Evolutionary conservation across 2,113 vertebrate species (phyloP).

Genomic region (Phylloscopus whistleri): DNA sequence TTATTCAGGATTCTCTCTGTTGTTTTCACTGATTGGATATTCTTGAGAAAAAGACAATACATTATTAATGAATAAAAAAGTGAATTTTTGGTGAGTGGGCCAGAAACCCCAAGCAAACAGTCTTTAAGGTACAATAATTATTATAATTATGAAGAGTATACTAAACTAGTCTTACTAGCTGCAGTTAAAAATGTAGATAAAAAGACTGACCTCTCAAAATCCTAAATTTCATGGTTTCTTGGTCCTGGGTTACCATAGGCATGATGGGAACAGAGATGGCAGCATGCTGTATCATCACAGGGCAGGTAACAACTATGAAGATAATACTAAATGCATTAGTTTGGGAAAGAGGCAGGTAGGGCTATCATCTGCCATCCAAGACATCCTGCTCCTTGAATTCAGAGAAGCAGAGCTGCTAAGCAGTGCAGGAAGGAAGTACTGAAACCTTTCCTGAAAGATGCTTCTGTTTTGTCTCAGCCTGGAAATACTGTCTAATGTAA

Average conservation of each 20-base stretch:
- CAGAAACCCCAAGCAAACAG: neutral
- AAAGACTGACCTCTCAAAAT: neutral
- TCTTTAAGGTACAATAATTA: constrained; percentile 14
- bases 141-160: neutral
- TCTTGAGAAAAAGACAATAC: neutral
- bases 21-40: neutral
- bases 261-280: neutral
- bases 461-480: neutral
- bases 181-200: neutral
- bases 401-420: neutral
- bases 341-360: neutral
- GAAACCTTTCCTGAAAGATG: neutral
- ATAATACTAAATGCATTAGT: neutral
- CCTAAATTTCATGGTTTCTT: neutral
- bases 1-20: neutral
- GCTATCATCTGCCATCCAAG: neutral
- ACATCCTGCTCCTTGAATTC: neutral
- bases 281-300: neutral
- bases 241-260: neutral
- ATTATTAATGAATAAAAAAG: neutral
- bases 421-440: neutral
- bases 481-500: neutral
- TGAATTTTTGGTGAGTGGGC: neutral
- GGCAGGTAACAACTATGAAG: neutral
- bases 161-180: neutral